Evolutionary conservation across 2,888 invertebrate species (phyloP).

Genomic region (Cheilosia urbana): DNA sequence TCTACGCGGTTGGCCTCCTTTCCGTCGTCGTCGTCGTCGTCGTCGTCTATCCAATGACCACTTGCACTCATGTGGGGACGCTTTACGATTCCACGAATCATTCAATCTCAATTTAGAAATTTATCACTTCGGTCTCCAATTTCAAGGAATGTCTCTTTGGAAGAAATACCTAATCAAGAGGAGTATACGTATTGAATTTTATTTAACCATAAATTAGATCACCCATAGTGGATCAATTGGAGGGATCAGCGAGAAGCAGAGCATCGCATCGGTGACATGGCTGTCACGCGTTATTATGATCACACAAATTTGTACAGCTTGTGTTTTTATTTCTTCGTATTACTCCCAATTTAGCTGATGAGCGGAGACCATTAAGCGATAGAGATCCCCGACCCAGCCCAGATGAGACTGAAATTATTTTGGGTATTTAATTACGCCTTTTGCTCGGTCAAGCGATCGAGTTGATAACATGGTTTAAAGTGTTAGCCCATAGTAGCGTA

Average conservation of each 20-base stretch:
- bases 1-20: neutral
- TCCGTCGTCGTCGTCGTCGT: neutral
- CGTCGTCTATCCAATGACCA: slow-evolving; percentile 4
- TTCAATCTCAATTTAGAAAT: slow-evolving; percentile 66
- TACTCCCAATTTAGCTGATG: slow-evolving; percentile 59
- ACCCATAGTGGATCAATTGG: slow-evolving; percentile 53
- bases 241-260: slow-evolving; percentile 6
- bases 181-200: slow-evolving; percentile 32
- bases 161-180: slow-evolving; percentile 25
- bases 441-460: slow-evolving; percentile 61
- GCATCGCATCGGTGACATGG: slow-evolving; percentile 1
- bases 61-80: slow-evolving; percentile 24
- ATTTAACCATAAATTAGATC: slow-evolving; percentile 72
- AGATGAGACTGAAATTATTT: slow-evolving; percentile 38
- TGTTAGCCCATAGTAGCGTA: neutral
- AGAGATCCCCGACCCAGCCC: slow-evolving; percentile 28
- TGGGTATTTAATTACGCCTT: slow-evolving; percentile 68
- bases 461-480: slow-evolving; percentile 32
- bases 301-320: slow-evolving; percentile 60
- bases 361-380: slow-evolving; percentile 57
- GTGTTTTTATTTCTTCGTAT: slow-evolving; percentile 70
- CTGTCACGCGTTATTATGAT: slow-evolving; percentile 25
- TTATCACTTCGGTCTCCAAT: slow-evolving; percentile 62
- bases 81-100: slow-evolving; percentile 69
- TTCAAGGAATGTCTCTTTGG: slow-evolving; percentile 57